Percentiles rank a stretch among this genome's conserved stretches.
Conservation (phyloP, 1,140 invertebrate genomes). For the Lerema accius region DNA sequence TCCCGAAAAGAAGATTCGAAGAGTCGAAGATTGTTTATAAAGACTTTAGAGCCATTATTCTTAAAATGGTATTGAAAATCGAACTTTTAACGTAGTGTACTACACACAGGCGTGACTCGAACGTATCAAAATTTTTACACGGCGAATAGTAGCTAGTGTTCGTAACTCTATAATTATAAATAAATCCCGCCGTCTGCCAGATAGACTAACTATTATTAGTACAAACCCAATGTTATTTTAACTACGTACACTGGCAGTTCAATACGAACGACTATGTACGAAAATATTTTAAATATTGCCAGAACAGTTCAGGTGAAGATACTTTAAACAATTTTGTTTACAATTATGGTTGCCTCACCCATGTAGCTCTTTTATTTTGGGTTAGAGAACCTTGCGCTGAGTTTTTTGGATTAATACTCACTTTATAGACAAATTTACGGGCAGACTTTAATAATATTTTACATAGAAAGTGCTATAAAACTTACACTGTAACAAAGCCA, state of each 20-base stretch:
- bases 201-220: conserved; percentile 23
- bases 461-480: too few species aligned
- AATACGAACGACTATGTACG: conserved; percentile 14
- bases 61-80: too few species aligned
- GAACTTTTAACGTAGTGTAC: too few species aligned
- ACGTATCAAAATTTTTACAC: background rate
- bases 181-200: conserved; percentile 13
- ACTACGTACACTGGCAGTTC: conserved; percentile 13
- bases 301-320: background rate
- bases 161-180: conserved; percentile 5
- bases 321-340: conserved; percentile 1
- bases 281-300: conserved; percentile 16
- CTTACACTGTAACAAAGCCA: too few species aligned
- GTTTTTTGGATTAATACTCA: background rate
- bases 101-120: background rate
- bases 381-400: background rate
- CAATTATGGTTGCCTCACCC: background rate
- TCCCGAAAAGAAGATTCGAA: too few species aligned
- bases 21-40: too few species aligned
- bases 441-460: too few species aligned
- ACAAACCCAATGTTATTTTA: conserved; percentile 19
- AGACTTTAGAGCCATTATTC: too few species aligned
- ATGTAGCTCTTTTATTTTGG: background rate
- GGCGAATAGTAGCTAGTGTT: background rate
- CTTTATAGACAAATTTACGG: too few species aligned